Percentiles rank a stretch among this genome's conserved stretches.
These are phyloP conservation scores for Smithornis capensis DNA, from an alignment of 2,113 vertebrate species.

Conservation along the genomic window DNA sequence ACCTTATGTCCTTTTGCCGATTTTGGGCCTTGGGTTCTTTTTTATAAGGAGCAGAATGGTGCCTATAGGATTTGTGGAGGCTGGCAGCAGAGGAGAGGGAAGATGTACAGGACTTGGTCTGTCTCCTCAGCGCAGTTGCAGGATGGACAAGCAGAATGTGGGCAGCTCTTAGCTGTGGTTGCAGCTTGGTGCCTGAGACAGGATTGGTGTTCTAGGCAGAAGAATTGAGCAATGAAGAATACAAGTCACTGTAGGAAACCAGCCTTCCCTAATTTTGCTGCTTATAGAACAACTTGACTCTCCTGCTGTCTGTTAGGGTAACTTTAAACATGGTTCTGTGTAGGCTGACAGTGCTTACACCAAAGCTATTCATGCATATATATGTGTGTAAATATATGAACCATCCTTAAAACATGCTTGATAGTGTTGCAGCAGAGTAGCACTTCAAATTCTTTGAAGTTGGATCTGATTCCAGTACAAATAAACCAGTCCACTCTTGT, in stretches of 20 bases:
- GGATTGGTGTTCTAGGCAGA: neutral
- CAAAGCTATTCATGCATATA: neutral
- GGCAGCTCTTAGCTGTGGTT: neutral
- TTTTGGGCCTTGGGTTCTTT: neutral
- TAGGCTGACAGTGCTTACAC: neutral
- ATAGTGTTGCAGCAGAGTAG: neutral
- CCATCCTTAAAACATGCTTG: neutral
- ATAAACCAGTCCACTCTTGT: neutral
- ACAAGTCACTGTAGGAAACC: neutral
- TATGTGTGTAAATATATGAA: neutral
- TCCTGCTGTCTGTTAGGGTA: neutral
- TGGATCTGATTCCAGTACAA: neutral
- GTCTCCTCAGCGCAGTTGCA: accelerated
- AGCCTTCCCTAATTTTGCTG: neutral
- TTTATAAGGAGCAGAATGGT: neutral
- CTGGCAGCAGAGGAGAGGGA: neutral
- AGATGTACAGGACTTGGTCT: neutral
- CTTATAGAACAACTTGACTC: neutral
- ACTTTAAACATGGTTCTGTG: neutral
- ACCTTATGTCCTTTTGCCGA: neutral
- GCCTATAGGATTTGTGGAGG: neutral
- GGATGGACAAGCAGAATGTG: neutral
- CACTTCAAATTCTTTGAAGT: neutral
- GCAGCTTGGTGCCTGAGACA: neutral
- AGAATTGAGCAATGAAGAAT: neutral